Conservation (phyloP, 2,797 vertebrate species). For the Morus bassanus region DNA sequence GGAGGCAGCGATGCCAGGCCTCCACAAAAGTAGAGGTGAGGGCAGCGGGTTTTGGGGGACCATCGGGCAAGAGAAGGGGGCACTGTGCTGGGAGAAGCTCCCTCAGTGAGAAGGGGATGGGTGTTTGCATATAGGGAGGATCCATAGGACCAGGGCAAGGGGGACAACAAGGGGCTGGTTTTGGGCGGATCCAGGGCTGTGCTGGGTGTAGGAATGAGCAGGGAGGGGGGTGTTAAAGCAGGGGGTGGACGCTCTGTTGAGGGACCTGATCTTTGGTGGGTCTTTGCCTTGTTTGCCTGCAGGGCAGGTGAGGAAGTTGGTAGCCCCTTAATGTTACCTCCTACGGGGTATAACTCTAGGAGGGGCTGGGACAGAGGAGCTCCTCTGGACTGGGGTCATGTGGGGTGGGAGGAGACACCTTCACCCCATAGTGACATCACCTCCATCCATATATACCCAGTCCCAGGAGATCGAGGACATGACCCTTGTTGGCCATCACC, state of each 20-base stretch:
- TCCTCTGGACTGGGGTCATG: background rate
- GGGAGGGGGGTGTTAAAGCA: background rate
- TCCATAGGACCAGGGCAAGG: background rate
- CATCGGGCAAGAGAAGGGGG: background rate
- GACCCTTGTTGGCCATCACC: fast-evolving
- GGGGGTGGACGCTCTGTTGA: too few species aligned
- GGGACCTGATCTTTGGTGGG: background rate
- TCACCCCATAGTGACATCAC: background rate
- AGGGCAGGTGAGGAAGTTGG: background rate
- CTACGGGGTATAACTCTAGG: background rate
- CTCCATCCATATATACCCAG: background rate
- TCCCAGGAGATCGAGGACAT: background rate
- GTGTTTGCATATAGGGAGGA: background rate
- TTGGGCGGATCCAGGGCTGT: background rate
- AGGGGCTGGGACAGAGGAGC: background rate
- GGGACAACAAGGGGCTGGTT: background rate
- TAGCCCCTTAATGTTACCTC: background rate
- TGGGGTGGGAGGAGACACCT: fast-evolving
- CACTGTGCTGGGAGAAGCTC: background rate
- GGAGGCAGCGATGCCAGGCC: fast-evolving
- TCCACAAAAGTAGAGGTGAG: background rate
- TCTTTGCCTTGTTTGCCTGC: background rate
- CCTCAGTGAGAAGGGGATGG: background rate
- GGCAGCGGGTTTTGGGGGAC: background rate
- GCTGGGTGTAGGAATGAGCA: background rate